phyloP scores from a whole-genome alignment of 2,797 vertebrate genomes.

The Diplodus sargus region DNA sequence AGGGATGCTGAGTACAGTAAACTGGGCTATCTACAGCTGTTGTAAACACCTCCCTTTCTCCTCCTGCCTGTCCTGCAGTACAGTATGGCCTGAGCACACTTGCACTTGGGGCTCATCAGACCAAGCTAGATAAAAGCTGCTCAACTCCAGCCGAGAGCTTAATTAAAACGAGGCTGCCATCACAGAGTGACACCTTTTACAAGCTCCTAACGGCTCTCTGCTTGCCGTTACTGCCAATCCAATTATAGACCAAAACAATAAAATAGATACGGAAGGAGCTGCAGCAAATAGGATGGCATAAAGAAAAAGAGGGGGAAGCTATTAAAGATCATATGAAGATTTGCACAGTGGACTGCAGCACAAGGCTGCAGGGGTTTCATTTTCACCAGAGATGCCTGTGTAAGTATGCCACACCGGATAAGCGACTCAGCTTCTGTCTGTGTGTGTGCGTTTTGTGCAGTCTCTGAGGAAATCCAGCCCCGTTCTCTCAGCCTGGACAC shows the following conservation, averaged over 20 bases:
- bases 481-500: constrained; percentile 51
- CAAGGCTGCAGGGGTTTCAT: constrained; percentile 59
- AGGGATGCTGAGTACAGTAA: constrained; percentile 61
- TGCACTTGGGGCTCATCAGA: constrained; percentile 72
- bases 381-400: constrained; percentile 47
- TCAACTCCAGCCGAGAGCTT: constrained; percentile 87
- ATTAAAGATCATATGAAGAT: constrained; percentile 77
- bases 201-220: constrained; percentile 79
- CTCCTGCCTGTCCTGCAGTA: constrained; percentile 44
- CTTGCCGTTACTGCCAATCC: constrained; percentile 80
- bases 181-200: constrained; percentile 80
- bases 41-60: constrained; percentile 47
- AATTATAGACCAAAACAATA: constrained; percentile 83
- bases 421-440: constrained; percentile 32
- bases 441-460: constrained; percentile 27
- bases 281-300: constrained; percentile 62
- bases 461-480: constrained; percentile 48
- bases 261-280: constrained; percentile 70
- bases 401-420: constrained; percentile 53
- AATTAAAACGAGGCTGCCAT: constrained; percentile 85
- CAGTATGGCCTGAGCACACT: constrained; percentile 38
- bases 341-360: constrained; percentile 47
- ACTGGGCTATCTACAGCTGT: constrained; percentile 57
- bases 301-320: constrained; percentile 49
- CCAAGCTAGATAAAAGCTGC: constrained; percentile 76